Evolutionary conservation across 2,113 vertebrate species (phyloP).

Genomic region (human (Homo sapiens)): GRCh38 chr4:118276501-118277000

Average conservation of each 20-base stretch:
- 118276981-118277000: not conserved
- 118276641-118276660: not conserved
- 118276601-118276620: not conserved
- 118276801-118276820: not conserved
- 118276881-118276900: no score
- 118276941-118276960: not conserved
- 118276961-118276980: not conserved
- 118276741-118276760: not conserved
- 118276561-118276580: not conserved
- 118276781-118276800: not conserved
- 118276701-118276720: not conserved
- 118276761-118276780: not conserved
- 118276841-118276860: not conserved
- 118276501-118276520: not conserved
- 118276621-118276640: not conserved
- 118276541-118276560: not conserved
- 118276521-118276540: not conserved
- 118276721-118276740: not conserved
- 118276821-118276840: not conserved
- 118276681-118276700: not conserved
- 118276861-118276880: not conserved
- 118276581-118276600: not conserved
- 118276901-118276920: not conserved
- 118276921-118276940: not conserved
- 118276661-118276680: not conserved